phyloP scores from a whole-genome alignment of 2,113 vertebrate genomes.

The Sigmodon hispidus region DNA sequence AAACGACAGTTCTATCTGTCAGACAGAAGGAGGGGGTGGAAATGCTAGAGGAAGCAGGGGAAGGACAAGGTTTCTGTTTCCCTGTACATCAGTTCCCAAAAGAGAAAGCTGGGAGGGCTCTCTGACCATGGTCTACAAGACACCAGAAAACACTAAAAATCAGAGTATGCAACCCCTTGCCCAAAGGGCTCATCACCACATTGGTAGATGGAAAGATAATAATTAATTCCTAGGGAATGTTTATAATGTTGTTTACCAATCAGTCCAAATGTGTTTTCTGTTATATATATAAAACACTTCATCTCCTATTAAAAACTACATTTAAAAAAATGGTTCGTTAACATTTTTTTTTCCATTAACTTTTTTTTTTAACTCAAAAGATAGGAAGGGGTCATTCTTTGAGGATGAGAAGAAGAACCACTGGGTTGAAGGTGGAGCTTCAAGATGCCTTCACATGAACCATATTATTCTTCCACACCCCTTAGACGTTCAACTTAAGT shows the following conservation, averaged over 20 bases:
- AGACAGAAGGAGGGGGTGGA: background rate
- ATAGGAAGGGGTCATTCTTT: background rate
- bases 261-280: background rate
- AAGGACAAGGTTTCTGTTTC: background rate
- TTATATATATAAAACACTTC: conserved; percentile 33
- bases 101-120: background rate
- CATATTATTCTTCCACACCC: background rate
- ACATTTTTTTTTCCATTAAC: background rate
- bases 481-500: background rate
- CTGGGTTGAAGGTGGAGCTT: background rate
- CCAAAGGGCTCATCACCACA: conserved; percentile 3
- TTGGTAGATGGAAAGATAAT: conserved; percentile 26
- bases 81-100: background rate
- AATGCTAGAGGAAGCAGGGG: background rate
- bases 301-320: background rate
- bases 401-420: background rate
- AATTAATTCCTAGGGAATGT: conserved; percentile 15
- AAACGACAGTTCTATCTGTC: background rate
- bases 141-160: conserved; percentile 33
- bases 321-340: background rate
- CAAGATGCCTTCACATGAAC: background rate
- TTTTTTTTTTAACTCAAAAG: background rate
- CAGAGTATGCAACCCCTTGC: background rate
- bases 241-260: background rate
- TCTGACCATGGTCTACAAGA: background rate